Evolutionary conservation across 2,113 vertebrate genomes (phyloP).

Genomic region (Pollachius pollachius): DNA sequence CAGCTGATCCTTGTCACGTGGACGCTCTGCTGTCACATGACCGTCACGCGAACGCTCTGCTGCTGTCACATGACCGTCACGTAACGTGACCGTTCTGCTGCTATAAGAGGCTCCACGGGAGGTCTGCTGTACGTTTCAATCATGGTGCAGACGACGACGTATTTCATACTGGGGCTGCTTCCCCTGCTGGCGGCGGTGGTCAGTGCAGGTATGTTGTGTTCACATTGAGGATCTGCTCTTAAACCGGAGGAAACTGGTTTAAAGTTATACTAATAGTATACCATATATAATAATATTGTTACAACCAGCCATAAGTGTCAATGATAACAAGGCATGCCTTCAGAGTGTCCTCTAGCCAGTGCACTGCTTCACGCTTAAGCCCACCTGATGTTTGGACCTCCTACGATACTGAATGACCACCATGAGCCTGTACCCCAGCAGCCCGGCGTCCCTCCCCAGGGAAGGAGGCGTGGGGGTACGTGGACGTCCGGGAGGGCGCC

Average conservation of each 20-base stretch:
- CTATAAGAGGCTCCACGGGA: neutral
- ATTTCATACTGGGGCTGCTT: neutral
- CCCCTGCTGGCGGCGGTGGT: neutral
- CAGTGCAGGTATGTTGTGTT: slow-evolving; percentile 38
- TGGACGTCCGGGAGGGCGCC: slow-evolving; percentile 83
- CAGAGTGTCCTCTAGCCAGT: too few relatives aligned
- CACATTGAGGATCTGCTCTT: neutral
- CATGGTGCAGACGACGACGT: slow-evolving; percentile 29
- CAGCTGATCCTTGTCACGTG: neutral
- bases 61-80: slow-evolving; percentile 52
- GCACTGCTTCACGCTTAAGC: too few relatives aligned
- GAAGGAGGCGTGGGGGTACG: slow-evolving; percentile 85
- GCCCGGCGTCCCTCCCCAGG: slow-evolving; percentile 4
- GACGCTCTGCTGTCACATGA: slow-evolving; percentile 39
- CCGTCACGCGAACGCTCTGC: slow-evolving; percentile 55
- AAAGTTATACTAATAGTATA: too few relatives aligned
- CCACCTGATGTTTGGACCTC: too few relatives aligned
- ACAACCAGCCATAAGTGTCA: too few relatives aligned
- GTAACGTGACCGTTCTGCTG: slow-evolving; percentile 38
- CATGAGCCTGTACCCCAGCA: too few relatives aligned
- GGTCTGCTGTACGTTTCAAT: neutral
- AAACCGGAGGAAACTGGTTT: too few relatives aligned
- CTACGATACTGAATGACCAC: too few relatives aligned
- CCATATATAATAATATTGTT: too few relatives aligned
- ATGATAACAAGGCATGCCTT: too few relatives aligned